Evolutionary conservation across 64 coral and sea anemone genomes (phyloP).

Genomic region (Stichodactyla helianthus): DNA sequence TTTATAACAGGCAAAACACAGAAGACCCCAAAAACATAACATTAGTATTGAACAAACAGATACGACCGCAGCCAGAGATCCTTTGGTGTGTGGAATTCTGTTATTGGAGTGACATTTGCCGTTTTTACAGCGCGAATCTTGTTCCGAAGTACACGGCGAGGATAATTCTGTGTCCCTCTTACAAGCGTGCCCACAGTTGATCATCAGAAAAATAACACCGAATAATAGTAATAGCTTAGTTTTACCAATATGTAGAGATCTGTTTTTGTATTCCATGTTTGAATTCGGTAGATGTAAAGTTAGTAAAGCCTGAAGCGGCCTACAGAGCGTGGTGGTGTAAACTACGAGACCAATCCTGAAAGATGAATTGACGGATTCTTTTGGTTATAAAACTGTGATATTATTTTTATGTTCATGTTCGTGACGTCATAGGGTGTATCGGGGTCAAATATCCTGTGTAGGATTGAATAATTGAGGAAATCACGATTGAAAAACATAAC

Average conservation of each 20-base stretch:
- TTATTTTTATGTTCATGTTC: background rate
- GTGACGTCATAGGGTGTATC: background rate
- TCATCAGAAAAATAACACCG: background rate
- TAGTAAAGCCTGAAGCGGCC: background rate
- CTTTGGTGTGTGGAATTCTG: background rate
- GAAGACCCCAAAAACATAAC: slow-evolving; percentile 12
- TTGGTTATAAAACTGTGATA: background rate
- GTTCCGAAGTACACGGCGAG: background rate
- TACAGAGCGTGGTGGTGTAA: background rate
- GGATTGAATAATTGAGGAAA: background rate
- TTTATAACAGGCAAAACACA: slow-evolving; percentile 21
- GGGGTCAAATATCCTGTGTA: background rate
- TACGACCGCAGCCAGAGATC: slow-evolving; percentile 2
- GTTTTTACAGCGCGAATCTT: background rate
- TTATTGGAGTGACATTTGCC: background rate
- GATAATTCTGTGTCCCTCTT: background rate
- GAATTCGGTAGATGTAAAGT: background rate
- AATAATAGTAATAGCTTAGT: background rate
- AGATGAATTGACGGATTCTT: background rate
- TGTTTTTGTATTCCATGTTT: background rate
- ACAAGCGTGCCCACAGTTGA: background rate
- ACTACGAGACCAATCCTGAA: background rate
- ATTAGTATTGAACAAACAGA: slow-evolving; percentile 7
- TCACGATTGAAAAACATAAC: background rate
- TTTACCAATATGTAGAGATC: background rate